A percentile compares a stretch with the other conserved stretches of the same genome.
Evolutionary conservation across 2,888 invertebrate species (phyloP).

Genomic region (Ophioninae sp.): DNA sequence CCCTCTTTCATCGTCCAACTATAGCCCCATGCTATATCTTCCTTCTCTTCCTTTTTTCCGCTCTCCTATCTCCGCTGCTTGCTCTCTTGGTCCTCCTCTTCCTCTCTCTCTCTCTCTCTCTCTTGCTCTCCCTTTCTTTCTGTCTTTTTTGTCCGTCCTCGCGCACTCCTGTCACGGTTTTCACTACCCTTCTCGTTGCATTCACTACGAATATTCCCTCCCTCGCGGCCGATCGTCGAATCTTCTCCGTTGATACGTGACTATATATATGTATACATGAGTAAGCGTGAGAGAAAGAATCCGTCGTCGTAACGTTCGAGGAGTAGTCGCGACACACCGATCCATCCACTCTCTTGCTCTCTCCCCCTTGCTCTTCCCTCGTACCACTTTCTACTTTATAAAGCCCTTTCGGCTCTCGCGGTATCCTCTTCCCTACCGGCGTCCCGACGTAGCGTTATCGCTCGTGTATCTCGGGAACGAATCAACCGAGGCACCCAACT

Average conservation of each 20-base stretch:
- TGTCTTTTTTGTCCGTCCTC: conserved; percentile 62
- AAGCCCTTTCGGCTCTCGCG: conserved; percentile 11
- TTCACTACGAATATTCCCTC: conserved; percentile 52
- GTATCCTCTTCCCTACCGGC: conserved; percentile 49
- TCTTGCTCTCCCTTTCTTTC: conserved; percentile 67
- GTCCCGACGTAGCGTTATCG: conserved; percentile 37
- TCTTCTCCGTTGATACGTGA: conserved; percentile 42
- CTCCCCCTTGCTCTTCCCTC: conserved; percentile 1
- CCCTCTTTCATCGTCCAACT: conserved; percentile 60
- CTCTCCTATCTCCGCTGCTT: conserved; percentile 37
- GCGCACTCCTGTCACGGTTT: conserved; percentile 70
- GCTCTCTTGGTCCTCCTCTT: conserved; percentile 27
- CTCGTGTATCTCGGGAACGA: conserved; percentile 7
- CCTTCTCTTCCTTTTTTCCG: conserved; percentile 54
- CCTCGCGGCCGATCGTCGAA: conserved; percentile 43
- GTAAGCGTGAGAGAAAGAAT: conserved; percentile 19
- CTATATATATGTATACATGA: conserved; percentile 4
- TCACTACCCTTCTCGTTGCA: conserved; percentile 62
- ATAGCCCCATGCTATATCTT: conserved; percentile 59
- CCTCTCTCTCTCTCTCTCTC: conserved; percentile 38
- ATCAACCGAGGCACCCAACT: conserved; percentile 18
- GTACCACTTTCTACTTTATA: conserved; percentile 6
- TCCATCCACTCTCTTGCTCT: conserved; percentile 60
- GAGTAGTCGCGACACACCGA: conserved; percentile 31
- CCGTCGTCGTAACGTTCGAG: conserved; percentile 31